A percentile compares a stretch with the other conserved stretches of the same genome.
phyloP scores from a whole-genome alignment of 2,888 invertebrate genomes.

The Xanthorhoe spadicearia region DNA sequence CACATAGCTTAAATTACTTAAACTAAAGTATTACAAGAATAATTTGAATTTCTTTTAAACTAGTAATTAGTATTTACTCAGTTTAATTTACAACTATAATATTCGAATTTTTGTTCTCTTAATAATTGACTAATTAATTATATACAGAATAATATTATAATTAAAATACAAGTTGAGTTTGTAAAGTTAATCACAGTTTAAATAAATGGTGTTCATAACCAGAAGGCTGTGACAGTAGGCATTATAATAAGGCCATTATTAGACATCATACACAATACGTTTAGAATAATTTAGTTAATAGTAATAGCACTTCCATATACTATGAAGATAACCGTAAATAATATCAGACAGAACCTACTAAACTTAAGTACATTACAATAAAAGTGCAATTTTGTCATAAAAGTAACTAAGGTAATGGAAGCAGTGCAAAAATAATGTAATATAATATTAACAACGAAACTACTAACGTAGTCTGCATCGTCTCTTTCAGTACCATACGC shows the following conservation, averaged over 20 bases:
- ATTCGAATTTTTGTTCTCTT: conserved; percentile 60
- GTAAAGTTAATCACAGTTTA: conserved; percentile 80
- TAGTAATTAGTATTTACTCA: conserved; percentile 48
- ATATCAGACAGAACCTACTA: conserved; percentile 64
- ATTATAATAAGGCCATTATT: conserved; percentile 64
- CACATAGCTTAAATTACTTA: conserved; percentile 36
- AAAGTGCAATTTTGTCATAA: conserved; percentile 47
- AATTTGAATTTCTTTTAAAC: conserved; percentile 43
- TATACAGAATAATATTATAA: conserved; percentile 57
- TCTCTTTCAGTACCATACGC: conserved; percentile 33
- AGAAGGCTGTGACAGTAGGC: conserved; percentile 71
- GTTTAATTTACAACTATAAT: conserved; percentile 45
- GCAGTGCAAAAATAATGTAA: conserved; percentile 33
- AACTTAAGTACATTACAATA: conserved; percentile 70
- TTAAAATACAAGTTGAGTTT: conserved; percentile 71
- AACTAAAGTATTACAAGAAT: conserved; percentile 37
- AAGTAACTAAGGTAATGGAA: conserved; percentile 33
- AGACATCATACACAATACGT: conserved; percentile 47
- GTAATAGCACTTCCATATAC: conserved; percentile 42
- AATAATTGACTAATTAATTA: conserved; percentile 64
- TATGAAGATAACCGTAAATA: conserved; percentile 56
- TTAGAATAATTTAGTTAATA: conserved; percentile 60
- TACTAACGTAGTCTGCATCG: conserved; percentile 22
- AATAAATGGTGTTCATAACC: conserved; percentile 71
- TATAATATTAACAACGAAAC: conserved; percentile 27